These are phyloP conservation scores for Mythimna impura DNA, from an alignment of 2,888 invertebrate genomes.

Conservation along the genomic window DNA sequence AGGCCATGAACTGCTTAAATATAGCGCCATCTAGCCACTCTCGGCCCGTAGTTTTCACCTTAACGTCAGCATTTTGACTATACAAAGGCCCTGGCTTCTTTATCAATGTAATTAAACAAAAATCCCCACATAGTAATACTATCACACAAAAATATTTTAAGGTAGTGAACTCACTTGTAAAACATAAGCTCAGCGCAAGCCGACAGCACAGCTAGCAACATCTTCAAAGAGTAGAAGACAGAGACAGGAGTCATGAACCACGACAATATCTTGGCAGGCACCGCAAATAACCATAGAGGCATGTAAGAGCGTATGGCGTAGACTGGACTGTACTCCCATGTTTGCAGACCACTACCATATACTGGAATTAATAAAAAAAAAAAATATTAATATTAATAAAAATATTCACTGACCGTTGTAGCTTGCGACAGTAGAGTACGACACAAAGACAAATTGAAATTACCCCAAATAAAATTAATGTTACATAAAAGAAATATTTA, in stretches of 20 bases:
- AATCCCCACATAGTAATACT: background rate
- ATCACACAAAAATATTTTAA: background rate
- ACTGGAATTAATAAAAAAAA: conserved; percentile 85
- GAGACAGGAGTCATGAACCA: conserved; percentile 94
- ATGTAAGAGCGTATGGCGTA: conserved; percentile 98
- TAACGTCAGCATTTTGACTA: too few species aligned
- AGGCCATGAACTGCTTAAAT: too few species aligned
- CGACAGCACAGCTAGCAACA: conserved; percentile 94
- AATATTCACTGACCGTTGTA: too few species aligned
- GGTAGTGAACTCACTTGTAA: conserved; percentile 94
- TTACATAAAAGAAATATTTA: too few species aligned
- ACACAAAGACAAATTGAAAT: too few species aligned
- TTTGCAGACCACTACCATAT: conserved; percentile 98
- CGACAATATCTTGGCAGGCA: conserved; percentile 96
- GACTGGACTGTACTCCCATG: conserved; percentile 99
- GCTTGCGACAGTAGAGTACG: too few species aligned
- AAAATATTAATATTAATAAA: too few species aligned
- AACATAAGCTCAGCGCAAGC: conserved; percentile 97
- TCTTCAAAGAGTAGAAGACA: conserved; percentile 97
- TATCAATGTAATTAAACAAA: background rate
- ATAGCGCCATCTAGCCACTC: too few species aligned
- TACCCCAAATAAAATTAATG: too few species aligned
- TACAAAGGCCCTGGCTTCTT: background rate
- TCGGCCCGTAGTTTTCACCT: too few species aligned
- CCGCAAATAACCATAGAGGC: conserved; percentile 96